Evolutionary conservation across 2,797 vertebrate species (phyloP).

Genomic region (Chrysocyon brachyurus): DNA sequence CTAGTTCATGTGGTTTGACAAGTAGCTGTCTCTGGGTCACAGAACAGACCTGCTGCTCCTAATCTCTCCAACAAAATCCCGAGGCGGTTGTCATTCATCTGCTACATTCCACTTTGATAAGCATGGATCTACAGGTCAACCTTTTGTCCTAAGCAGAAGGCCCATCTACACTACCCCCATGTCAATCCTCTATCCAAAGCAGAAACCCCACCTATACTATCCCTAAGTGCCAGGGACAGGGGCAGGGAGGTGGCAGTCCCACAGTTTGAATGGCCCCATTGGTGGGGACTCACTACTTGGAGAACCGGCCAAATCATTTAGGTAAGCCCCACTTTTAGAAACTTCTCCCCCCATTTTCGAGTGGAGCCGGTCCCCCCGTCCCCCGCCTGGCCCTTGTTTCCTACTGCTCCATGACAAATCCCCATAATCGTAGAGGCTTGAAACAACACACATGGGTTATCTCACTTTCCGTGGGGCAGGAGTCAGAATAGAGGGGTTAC

Average conservation of each 20-base stretch:
- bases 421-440: background rate
- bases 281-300: rapidly evolving
- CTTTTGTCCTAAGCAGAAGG: background rate
- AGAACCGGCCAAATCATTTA: too few relatives aligned
- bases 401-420: background rate
- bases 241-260: background rate
- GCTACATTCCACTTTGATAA: too few relatives aligned
- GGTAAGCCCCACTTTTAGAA: background rate
- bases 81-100: background rate
- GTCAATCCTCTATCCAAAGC: background rate
- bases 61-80: background rate
- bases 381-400: background rate
- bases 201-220: background rate
- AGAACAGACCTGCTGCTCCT: background rate
- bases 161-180: rapidly evolving
- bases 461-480: background rate
- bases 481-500: background rate
- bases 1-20: background rate
- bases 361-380: background rate
- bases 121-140: too few relatives aligned
- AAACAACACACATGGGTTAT: background rate
- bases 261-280: background rate
- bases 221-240: rapidly evolving
- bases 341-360: background rate
- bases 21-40: rapidly evolving